Percentiles rank a stretch among this genome's conserved stretches.
These are phyloP conservation scores for Acanthurus tractus DNA, from an alignment of 2,797 vertebrate genomes.

Conservation along the genomic window DNA sequence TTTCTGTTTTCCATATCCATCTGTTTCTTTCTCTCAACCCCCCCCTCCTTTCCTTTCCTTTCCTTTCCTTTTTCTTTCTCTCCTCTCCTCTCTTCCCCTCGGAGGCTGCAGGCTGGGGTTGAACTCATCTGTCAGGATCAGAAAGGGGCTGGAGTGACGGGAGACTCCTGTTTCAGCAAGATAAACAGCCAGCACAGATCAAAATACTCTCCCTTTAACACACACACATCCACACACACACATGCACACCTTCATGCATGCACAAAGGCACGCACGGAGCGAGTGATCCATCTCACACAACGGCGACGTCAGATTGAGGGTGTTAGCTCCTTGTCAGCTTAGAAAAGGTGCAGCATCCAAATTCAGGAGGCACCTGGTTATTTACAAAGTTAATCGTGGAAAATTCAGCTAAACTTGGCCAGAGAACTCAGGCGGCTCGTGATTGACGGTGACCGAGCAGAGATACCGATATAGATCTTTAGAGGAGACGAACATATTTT, in stretches of 20 bases:
- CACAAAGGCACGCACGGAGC: conserved; percentile 50
- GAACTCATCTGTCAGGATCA: conserved; percentile 85
- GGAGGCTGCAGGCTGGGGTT: conserved; percentile 79
- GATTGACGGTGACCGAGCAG: conserved; percentile 70
- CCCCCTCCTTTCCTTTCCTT: background rate
- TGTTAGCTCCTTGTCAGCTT: conserved; percentile 75
- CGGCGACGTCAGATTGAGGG: conserved; percentile 66
- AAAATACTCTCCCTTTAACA: conserved; percentile 73
- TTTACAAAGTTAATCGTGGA: conserved; percentile 71
- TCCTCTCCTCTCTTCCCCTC: conserved; percentile 65
- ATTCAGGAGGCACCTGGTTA: conserved; percentile 76
- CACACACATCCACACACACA: conserved; percentile 18
- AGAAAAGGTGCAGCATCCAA: conserved; percentile 73
- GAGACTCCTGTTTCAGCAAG: conserved; percentile 83
- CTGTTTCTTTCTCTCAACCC: conserved; percentile 57
- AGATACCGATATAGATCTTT: conserved; percentile 69
- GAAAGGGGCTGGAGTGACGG: conserved; percentile 81
- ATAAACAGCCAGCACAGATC: conserved; percentile 83
- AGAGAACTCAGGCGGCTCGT: conserved; percentile 44
- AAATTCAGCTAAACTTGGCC: conserved; percentile 67
- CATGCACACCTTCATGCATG: conserved; percentile 50
- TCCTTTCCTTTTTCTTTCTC: conserved; percentile 52
- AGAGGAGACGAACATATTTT: conserved; percentile 67
- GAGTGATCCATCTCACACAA: conserved; percentile 57
- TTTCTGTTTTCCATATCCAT: conserved; percentile 72